Conservation (phyloP, 2,888 invertebrate species). For the Drosophila prolongata region DNA sequence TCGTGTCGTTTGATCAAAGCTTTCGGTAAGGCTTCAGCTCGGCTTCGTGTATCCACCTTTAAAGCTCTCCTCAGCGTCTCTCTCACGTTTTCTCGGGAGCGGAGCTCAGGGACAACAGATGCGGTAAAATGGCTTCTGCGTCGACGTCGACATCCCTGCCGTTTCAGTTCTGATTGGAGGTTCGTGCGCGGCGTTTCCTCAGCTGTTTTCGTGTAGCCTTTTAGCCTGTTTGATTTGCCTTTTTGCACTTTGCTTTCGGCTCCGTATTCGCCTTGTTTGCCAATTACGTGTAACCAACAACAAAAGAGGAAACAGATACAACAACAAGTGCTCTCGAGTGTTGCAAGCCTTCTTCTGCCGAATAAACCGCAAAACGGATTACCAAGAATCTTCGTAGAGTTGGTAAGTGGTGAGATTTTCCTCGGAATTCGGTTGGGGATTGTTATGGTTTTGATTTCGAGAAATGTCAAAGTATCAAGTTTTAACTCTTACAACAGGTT, state of each 20-base stretch:
- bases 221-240: constrained; percentile 28
- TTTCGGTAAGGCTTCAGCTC: constrained; percentile 33
- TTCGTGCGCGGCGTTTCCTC: constrained; percentile 79
- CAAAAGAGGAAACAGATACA: constrained; percentile 21
- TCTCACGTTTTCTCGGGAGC: constrained; percentile 38
- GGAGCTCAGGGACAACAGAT: constrained; percentile 70
- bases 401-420: constrained; percentile 56
- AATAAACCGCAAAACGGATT: constrained; percentile 53
- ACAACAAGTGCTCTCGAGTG: constrained; percentile 53
- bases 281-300: constrained; percentile 49
- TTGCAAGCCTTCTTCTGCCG: constrained; percentile 53
- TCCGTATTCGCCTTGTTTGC: constrained; percentile 46
- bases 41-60: constrained; percentile 20
- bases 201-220: constrained; percentile 51
- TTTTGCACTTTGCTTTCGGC: constrained; percentile 26
- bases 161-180: constrained; percentile 83
- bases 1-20: constrained; percentile 47
- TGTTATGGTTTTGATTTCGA: neutral
- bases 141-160: constrained; percentile 80
- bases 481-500: neutral
- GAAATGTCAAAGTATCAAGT: constrained; percentile 5
- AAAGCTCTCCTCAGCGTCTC: constrained; percentile 18
- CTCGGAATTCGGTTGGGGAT: neutral
- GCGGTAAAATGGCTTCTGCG: constrained; percentile 59
- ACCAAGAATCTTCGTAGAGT: constrained; percentile 62